These are phyloP conservation scores for Lepidonotus clava DNA, from an alignment of 2,888 invertebrate genomes.

Conservation along the genomic window DNA sequence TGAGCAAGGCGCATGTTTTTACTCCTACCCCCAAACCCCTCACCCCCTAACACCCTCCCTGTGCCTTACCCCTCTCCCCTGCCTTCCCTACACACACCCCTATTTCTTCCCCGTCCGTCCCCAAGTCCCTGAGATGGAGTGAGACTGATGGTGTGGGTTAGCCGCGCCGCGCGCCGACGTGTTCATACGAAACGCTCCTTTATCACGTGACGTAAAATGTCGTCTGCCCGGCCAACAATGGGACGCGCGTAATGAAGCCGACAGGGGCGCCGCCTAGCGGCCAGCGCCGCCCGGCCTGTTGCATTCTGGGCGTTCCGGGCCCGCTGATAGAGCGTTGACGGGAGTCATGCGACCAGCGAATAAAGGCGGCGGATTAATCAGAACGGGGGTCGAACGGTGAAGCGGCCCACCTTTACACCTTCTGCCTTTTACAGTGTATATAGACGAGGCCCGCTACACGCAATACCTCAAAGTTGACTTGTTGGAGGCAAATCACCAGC, in stretches of 20 bases:
- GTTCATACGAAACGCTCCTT: conserved; percentile 16
- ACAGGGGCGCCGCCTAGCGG: not conserved
- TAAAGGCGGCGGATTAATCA: not conserved
- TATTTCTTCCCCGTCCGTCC: no score
- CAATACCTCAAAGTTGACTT: no score
- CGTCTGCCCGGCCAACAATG: not conserved
- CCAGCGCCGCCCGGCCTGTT: not conserved
- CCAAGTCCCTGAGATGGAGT: not conserved
- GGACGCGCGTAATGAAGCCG: not conserved
- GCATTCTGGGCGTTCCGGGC: not conserved
- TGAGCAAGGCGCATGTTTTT: not conserved
- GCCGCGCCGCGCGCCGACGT: not conserved
- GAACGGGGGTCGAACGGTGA: no score
- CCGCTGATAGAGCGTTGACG: not conserved
- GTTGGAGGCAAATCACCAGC: no score
- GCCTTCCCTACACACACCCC: no score
- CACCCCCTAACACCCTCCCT: no score
- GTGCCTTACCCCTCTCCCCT: no score
- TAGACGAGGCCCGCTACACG: no score
- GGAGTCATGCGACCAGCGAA: not conserved
- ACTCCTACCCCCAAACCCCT: not conserved
- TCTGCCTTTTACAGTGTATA: no score
- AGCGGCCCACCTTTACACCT: no score
- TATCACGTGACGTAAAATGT: not conserved
- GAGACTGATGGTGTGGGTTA: not conserved